Conservation (phyloP, 2,797 vertebrate genomes). For the Halcyon leucocephala region DNA sequence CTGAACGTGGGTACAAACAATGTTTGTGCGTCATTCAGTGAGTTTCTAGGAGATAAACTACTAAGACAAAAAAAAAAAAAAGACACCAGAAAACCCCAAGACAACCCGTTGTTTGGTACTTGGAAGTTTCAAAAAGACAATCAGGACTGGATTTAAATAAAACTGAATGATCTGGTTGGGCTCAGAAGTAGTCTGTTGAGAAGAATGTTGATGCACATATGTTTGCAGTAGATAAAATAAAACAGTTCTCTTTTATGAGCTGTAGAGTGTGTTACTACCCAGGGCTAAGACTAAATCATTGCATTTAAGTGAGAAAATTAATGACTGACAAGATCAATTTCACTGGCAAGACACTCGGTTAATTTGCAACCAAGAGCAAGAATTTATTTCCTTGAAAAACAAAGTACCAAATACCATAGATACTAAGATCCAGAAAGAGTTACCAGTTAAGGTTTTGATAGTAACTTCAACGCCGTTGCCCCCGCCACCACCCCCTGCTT, state of each 20-base stretch:
- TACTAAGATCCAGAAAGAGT: not conserved
- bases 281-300: not conserved
- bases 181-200: constrained; percentile 20
- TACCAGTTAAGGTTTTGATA: not conserved
- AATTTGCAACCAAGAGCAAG: constrained; percentile 37
- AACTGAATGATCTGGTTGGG: not conserved
- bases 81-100: not conserved
- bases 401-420: not conserved
- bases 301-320: not conserved
- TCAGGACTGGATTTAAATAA: not conserved
- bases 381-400: constrained; percentile 36
- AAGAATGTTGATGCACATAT: constrained; percentile 31
- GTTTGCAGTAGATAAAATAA: constrained; percentile 49
- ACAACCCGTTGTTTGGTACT: not conserved
- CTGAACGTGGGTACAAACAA: not conserved
- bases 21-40: constrained; percentile 4
- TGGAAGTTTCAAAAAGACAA: constrained; percentile 10
- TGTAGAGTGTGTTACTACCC: not conserved
- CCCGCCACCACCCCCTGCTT: not conserved
- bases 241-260: constrained; percentile 19
- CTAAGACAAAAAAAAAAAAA: not conserved
- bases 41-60: constrained; percentile 21
- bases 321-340: constrained; percentile 32
- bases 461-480: not conserved
- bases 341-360: not conserved